These are phyloP conservation scores for Hermaeophaga mercurialis DNA, from an alignment of 2,888 invertebrate genomes.

Conservation along the genomic window DNA sequence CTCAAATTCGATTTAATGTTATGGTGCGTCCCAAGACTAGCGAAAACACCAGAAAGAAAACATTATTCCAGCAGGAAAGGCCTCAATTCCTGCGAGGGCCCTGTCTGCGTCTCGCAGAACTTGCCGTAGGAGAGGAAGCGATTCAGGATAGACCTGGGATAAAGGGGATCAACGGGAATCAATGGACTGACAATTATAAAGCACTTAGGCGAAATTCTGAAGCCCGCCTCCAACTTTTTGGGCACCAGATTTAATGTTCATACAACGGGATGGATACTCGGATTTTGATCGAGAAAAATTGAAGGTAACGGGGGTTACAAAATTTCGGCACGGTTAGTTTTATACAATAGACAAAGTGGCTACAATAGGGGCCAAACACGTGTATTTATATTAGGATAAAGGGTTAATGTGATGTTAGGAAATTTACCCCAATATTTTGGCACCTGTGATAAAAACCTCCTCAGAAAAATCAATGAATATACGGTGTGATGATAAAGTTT, in stretches of 20 bases:
- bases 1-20: too few relatives aligned
- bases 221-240: constrained; percentile 9
- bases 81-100: not conserved
- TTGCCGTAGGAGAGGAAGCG: constrained; percentile 21
- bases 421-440: too few relatives aligned
- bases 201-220: constrained; percentile 18
- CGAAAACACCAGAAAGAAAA: constrained; percentile 10
- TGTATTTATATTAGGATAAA: too few relatives aligned
- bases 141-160: constrained; percentile 21
- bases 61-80: constrained; percentile 19
- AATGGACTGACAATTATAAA: constrained; percentile 23
- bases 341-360: too few relatives aligned
- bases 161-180: constrained; percentile 18
- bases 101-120: constrained; percentile 8
- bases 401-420: too few relatives aligned
- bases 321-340: too few relatives aligned
- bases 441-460: too few relatives aligned
- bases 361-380: too few relatives aligned
- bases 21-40: too few relatives aligned
- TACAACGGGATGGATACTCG: not conserved
- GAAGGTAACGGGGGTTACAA: not conserved
- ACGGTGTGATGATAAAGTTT: too few relatives aligned
- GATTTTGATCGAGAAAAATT: not conserved
- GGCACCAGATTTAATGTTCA: constrained; percentile 9
- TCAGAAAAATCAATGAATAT: too few relatives aligned